Evolutionary conservation across 2,797 vertebrate species (phyloP).

Genomic region (Siniperca obscura): DNA sequence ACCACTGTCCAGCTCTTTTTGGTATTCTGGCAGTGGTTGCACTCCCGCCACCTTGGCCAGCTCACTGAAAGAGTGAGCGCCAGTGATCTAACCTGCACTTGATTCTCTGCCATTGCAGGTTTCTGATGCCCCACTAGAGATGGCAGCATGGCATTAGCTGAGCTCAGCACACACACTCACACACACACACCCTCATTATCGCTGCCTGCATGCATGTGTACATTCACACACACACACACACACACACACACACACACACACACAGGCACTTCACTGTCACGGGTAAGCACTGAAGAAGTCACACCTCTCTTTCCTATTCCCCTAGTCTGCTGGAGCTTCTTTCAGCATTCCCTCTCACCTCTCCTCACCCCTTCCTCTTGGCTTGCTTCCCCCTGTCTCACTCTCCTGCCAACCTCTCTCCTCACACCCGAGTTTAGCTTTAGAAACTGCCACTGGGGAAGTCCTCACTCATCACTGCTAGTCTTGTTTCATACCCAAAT

Average conservation of each 20-base stretch:
- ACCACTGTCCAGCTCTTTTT: slow-evolving; percentile 46
- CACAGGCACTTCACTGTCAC: slow-evolving; percentile 36
- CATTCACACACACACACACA: slow-evolving; percentile 4
- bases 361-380: slow-evolving; percentile 47
- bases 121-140: slow-evolving; percentile 71
- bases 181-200: slow-evolving; percentile 6
- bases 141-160: slow-evolving; percentile 68
- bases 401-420: slow-evolving; percentile 43
- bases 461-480: slow-evolving; percentile 54
- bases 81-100: slow-evolving; percentile 69
- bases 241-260: slow-evolving; percentile 13
- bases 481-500: slow-evolving; percentile 67
- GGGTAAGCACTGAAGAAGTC: slow-evolving; percentile 54
- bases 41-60: slow-evolving; percentile 53
- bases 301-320: slow-evolving; percentile 47
- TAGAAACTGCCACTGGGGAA: slow-evolving; percentile 63
- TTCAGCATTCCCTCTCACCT: slow-evolving; percentile 66
- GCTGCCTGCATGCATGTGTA: neutral
- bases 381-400: slow-evolving; percentile 14
- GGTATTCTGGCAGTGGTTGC: slow-evolving; percentile 65
- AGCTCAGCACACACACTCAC: slow-evolving; percentile 63
- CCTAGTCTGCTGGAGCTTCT: slow-evolving; percentile 33
- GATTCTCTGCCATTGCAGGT: slow-evolving; percentile 72
- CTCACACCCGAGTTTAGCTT: slow-evolving; percentile 61
- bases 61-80: slow-evolving; percentile 57